Conservation (phyloP, 2,113 vertebrate genomes). For the Rutilus rutilus region DNA sequence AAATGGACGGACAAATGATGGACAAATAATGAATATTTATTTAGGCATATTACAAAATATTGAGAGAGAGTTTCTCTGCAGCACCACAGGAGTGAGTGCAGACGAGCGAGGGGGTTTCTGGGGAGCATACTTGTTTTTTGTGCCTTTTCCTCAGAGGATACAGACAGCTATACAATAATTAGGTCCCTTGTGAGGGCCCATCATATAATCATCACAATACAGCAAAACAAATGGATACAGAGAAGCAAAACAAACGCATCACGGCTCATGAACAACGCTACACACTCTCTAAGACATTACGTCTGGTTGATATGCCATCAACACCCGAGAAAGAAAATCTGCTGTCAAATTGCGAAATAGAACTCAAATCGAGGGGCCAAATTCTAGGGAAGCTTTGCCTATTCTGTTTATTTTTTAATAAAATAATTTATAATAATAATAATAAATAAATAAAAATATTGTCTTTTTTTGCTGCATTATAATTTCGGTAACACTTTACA, state of each 20-base stretch:
- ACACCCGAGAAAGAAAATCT: background rate
- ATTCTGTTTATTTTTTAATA: too few species aligned
- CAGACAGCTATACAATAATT: constrained; percentile 56
- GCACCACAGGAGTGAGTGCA: background rate
- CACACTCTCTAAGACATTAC: background rate
- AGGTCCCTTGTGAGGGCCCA: constrained; percentile 58
- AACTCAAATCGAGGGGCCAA: background rate
- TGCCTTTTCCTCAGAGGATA: constrained; percentile 54
- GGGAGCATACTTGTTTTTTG: constrained; percentile 59
- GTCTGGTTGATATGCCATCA: background rate
- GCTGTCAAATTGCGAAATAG: background rate
- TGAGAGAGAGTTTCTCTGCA: background rate
- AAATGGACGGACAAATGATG: background rate
- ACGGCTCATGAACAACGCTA: background rate
- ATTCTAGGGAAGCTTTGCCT: background rate
- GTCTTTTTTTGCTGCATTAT: too few species aligned
- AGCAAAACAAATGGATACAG: constrained; percentile 57
- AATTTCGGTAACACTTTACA: too few species aligned
- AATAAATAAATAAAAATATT: too few species aligned
- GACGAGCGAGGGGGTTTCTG: constrained; percentile 37
- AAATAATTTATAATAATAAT: too few species aligned
- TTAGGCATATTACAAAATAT: background rate
- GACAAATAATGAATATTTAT: background rate
- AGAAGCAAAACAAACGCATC: constrained; percentile 52
- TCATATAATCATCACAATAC: constrained; percentile 60